Percentiles rank a stretch among this genome's conserved stretches.
These are phyloP conservation scores for Valencia hispanica DNA, from an alignment of 2,797 vertebrate genomes.

Conservation along the genomic window DNA sequence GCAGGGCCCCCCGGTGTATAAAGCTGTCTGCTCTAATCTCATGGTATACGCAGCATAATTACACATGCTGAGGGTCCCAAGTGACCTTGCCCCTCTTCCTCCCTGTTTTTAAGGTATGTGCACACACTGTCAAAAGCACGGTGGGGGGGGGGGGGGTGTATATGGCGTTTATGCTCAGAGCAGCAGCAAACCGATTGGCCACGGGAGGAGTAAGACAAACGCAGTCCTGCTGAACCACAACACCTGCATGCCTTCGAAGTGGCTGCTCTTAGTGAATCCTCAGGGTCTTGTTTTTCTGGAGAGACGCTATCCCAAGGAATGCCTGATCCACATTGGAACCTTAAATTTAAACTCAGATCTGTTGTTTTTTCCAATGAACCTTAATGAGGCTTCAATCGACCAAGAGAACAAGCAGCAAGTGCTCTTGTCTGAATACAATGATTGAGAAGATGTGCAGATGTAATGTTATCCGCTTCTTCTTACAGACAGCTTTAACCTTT, in stretches of 20 bases:
- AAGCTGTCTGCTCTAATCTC: conserved; percentile 77
- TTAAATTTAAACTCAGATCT: conserved; percentile 22
- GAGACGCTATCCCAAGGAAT: conserved; percentile 58
- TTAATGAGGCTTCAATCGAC: conserved; percentile 23
- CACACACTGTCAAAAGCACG: conserved; percentile 63
- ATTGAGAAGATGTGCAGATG: conserved; percentile 47
- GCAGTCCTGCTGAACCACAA: conserved; percentile 49
- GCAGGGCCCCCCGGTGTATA: conserved; percentile 50
- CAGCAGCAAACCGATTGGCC: conserved; percentile 50
- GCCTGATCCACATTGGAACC: conserved; percentile 21
- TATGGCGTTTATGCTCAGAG: conserved; percentile 19
- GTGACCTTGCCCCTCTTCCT: neutral
- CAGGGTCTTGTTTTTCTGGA: conserved; percentile 64
- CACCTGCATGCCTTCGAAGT: conserved; percentile 73
- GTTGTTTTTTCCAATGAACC: conserved; percentile 5
- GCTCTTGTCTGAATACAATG: conserved; percentile 19
- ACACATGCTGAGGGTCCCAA: conserved; percentile 50
- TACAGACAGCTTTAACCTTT: conserved; percentile 55
- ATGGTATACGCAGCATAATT: conserved; percentile 72
- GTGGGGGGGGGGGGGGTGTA: conserved; percentile 51
- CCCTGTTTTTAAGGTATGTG: conserved; percentile 66
- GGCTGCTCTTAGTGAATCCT: conserved; percentile 66
- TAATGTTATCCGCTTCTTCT: conserved; percentile 54
- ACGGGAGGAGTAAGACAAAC: conserved; percentile 19
- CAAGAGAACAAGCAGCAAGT: conserved; percentile 4